Evolutionary conservation across 2,888 invertebrate species (phyloP).

Genomic region (Amphipyra berbera): DNA sequence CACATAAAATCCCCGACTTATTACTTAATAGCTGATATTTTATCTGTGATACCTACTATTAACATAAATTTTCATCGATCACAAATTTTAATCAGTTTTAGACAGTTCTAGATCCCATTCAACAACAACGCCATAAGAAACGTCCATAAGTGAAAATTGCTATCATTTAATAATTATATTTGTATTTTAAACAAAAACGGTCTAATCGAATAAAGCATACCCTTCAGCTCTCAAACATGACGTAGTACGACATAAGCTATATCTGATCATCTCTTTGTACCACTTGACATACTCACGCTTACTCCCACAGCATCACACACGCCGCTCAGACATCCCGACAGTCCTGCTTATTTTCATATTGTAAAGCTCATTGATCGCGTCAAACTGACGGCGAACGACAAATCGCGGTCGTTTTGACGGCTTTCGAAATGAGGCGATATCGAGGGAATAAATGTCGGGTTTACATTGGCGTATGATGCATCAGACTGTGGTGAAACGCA

Average conservation of each 20-base stretch:
- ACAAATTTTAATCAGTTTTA: no score
- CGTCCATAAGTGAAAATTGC: no score
- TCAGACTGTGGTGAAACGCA: neutral
- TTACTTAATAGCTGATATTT: no score
- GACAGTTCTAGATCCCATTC: no score
- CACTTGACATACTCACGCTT: conserved; percentile 50
- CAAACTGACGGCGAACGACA: conserved; percentile 19
- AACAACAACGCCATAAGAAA: no score
- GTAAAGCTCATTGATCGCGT: conserved; percentile 25
- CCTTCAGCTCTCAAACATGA: conserved; percentile 8
- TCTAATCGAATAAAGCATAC: neutral
- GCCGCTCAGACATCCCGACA: conserved; percentile 15
- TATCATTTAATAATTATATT: no score
- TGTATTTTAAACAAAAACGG: neutral
- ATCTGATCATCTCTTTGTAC: conserved; percentile 34
- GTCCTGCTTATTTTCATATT: conserved; percentile 56
- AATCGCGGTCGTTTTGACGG: conserved; percentile 28
- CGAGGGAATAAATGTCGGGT: conserved; percentile 24
- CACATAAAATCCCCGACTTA: no score
- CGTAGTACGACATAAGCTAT: conserved; percentile 6
- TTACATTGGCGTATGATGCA: conserved; percentile 2
- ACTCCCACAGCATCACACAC: conserved; percentile 36
- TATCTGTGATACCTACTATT: no score
- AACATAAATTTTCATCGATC: no score
- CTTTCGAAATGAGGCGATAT: conserved; percentile 16